Evolutionary conservation across 2,888 invertebrate species (phyloP).

Genomic region (Sthenelais limicola): DNA sequence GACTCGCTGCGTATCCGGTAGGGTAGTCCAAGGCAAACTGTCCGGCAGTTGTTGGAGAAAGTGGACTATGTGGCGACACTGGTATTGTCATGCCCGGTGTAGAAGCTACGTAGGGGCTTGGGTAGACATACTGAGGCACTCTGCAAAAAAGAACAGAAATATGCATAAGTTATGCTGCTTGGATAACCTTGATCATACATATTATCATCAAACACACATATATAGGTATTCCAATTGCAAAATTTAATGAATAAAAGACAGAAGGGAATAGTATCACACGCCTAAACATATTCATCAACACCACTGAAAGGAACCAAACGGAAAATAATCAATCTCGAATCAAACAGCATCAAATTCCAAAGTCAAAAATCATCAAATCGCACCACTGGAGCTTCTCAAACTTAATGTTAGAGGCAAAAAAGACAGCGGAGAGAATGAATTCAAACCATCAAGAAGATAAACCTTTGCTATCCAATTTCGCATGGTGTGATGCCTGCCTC

Average conservation of each 20-base stretch:
- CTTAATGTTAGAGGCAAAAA: conserved; percentile 32
- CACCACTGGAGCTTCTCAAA: conserved; percentile 31
- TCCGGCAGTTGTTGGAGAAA: conserved; percentile 33
- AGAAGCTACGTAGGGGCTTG: conserved; percentile 27
- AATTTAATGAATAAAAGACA: too few species aligned
- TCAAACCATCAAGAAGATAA: conserved; percentile 12
- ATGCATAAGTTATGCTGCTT: too few species aligned
- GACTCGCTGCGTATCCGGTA: conserved; percentile 22
- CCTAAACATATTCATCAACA: background rate
- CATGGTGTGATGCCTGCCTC: conserved; percentile 30
- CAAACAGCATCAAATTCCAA: conserved; percentile 26
- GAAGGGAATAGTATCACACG: too few species aligned
- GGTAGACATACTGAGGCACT: conserved; percentile 42
- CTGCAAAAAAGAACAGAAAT: conserved; percentile 18
- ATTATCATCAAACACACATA: too few species aligned
- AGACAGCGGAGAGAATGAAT: conserved; percentile 17
- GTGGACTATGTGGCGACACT: conserved; percentile 34
- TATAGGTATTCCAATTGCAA: too few species aligned
- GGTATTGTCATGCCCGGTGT: conserved; percentile 33
- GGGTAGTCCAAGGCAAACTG: conserved; percentile 37
- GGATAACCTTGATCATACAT: background rate
- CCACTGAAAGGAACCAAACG: conserved; percentile 32
- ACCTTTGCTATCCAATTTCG: conserved; percentile 14
- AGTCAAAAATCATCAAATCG: conserved; percentile 26
- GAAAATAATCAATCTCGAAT: conserved; percentile 32